Conservation (phyloP, 2,797 vertebrate genomes). For the Xyrichtys novacula region DNA sequence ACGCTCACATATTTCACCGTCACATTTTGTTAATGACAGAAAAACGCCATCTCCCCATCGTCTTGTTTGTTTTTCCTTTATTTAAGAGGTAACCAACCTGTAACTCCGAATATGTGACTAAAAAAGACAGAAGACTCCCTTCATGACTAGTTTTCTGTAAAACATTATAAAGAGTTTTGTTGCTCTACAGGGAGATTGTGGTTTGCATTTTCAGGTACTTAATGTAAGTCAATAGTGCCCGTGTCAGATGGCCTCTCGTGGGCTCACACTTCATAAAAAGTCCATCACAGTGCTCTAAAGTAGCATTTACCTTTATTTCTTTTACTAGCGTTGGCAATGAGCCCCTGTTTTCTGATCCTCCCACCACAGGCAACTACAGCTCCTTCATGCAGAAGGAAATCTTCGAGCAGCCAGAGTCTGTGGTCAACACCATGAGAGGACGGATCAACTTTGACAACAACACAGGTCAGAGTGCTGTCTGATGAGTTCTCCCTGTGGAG, state of each 20-base stretch:
- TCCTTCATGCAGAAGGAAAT: slow-evolving; percentile 99
- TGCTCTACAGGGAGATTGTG: slow-evolving; percentile 3
- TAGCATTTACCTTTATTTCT: slow-evolving; percentile 10
- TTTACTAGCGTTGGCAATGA: slow-evolving; percentile 31
- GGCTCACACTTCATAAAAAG: slow-evolving; percentile 54
- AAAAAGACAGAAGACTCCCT: slow-evolving; percentile 13
- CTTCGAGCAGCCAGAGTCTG: slow-evolving; percentile 98
- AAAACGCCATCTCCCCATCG: slow-evolving; percentile 43
- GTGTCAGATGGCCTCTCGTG: slow-evolving; percentile 14
- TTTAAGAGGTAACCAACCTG: slow-evolving; percentile 1
- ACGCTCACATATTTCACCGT: slow-evolving; percentile 50
- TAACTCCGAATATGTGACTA: slow-evolving; percentile 6
- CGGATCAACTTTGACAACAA: slow-evolving; percentile 98
- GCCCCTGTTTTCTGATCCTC: slow-evolving; percentile 46
- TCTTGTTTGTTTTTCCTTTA: slow-evolving; percentile 40
- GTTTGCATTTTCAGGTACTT: slow-evolving; percentile 34
- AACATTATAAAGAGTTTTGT: slow-evolving; percentile 21
- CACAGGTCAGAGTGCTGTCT: slow-evolving; percentile 85
- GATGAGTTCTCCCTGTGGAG: background rate
- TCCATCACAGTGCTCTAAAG: slow-evolving; percentile 23
- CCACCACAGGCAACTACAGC: slow-evolving; percentile 92
- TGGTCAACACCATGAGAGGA: slow-evolving; percentile 99
- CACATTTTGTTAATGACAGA: slow-evolving; percentile 46
- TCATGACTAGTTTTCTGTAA: slow-evolving; percentile 21
- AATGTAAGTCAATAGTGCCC: slow-evolving; percentile 41